Conservation (phyloP, 2,113 vertebrate species). For the Pimephales promelas region DNA sequence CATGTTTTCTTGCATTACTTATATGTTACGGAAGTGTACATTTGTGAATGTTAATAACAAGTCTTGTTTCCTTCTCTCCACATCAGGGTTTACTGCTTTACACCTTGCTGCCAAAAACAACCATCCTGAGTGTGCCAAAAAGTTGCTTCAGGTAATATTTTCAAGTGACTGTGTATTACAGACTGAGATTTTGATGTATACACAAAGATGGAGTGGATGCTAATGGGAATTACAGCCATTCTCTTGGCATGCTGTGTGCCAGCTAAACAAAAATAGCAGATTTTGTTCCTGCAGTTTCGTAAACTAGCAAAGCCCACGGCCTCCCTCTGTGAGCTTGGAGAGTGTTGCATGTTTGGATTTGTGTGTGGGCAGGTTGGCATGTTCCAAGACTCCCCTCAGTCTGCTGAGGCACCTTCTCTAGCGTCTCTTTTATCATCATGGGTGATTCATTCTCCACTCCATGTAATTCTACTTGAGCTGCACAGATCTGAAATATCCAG, state of each 20-base stretch:
- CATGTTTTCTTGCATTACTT: not conserved
- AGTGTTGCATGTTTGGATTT: conserved; percentile 7
- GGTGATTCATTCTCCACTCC: not conserved
- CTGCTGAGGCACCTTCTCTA: not conserved
- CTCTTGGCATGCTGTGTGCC: not conserved
- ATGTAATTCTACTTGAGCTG: conserved; percentile 4
- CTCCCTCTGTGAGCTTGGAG: conserved; percentile 3
- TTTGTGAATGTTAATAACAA: not conserved
- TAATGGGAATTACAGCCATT: not conserved
- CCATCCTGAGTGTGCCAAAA: conserved; percentile 86
- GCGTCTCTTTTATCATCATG: not conserved
- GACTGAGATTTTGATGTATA: not conserved
- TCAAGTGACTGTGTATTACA: not conserved
- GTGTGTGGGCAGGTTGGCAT: conserved; percentile 17
- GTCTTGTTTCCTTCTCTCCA: conserved; percentile 10
- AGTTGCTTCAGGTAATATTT: conserved; percentile 88
- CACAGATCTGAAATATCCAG: not conserved
- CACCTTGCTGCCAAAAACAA: conserved; percentile 92
- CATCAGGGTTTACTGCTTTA: conserved; percentile 86
- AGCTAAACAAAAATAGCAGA: conserved; percentile 23
- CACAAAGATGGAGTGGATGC: not conserved
- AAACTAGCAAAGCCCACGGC: conserved; percentile 27
- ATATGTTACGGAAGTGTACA: not conserved
- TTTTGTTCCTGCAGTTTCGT: not conserved
- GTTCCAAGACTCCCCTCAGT: not conserved